Conservation (phyloP, 2,113 vertebrate genomes). For the Grallaria varia region DNA sequence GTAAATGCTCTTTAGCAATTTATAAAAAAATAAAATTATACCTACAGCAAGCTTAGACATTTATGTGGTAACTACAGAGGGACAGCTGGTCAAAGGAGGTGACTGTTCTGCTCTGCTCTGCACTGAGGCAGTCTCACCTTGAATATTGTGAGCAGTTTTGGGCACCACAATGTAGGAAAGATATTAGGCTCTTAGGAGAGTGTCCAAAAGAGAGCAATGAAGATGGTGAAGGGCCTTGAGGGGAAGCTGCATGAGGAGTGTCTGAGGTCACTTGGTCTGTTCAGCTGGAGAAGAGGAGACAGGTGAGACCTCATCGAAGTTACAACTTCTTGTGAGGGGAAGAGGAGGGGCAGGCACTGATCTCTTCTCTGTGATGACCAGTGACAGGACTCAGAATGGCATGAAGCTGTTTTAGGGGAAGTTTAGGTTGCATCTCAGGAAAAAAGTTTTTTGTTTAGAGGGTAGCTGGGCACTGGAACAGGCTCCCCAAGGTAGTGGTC, state of each 20-base stretch:
- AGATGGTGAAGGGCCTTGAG: neutral
- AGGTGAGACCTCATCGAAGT: no score
- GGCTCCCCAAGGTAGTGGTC: neutral
- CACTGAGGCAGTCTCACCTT: rapidly evolving
- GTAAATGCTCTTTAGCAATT: conserved; percentile 32
- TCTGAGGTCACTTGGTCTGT: neutral
- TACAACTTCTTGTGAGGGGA: rapidly evolving
- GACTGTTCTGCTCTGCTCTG: neutral
- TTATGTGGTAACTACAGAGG: neutral
- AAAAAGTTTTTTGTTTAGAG: neutral
- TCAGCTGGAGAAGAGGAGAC: neutral
- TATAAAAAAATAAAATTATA: conserved; percentile 47
- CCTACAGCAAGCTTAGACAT: neutral
- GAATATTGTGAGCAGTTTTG: neutral
- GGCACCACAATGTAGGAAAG: no score
- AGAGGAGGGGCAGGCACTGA: neutral
- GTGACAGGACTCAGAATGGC: neutral
- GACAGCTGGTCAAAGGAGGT: neutral
- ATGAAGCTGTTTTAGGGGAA: neutral
- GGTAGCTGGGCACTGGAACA: neutral
- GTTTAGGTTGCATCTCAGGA: neutral
- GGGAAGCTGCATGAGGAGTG: rapidly evolving
- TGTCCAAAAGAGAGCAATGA: neutral
- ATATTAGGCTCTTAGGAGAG: no score
- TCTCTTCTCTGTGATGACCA: neutral